phyloP scores from a whole-genome alignment of 2,113 vertebrate species.

The Ophthalmolycus amberensis region DNA sequence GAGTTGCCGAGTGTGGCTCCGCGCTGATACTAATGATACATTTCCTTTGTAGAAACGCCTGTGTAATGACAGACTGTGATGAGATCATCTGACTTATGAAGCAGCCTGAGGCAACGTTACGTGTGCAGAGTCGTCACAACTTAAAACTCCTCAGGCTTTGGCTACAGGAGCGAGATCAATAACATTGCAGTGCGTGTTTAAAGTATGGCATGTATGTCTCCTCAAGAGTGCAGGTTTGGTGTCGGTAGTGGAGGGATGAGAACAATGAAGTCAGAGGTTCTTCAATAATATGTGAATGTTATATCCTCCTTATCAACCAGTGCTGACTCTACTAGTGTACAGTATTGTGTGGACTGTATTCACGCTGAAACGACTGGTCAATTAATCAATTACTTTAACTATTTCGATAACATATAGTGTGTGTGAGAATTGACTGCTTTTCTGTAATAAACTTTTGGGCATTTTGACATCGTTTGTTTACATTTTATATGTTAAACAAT shows the following conservation, averaged over 20 bases:
- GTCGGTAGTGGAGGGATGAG: background rate
- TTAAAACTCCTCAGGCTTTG: conserved; percentile 19
- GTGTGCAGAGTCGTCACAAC: conserved; percentile 14
- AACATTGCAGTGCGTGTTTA: background rate
- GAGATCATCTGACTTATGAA: conserved; percentile 37
- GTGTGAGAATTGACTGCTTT: too few relatives aligned
- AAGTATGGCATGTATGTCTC: background rate
- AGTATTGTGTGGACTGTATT: too few relatives aligned
- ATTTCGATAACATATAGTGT: too few relatives aligned
- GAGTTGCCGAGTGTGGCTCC: conserved; percentile 22
- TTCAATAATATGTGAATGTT: background rate
- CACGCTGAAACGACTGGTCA: too few relatives aligned
- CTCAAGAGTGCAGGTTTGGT: background rate
- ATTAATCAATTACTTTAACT: too few relatives aligned
- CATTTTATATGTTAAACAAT: too few relatives aligned
- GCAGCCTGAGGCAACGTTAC: conserved; percentile 15
- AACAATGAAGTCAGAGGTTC: background rate
- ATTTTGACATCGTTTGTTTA: too few relatives aligned
- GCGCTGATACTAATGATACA: conserved; percentile 44
- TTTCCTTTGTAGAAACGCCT: conserved; percentile 26
- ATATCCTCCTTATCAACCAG: background rate
- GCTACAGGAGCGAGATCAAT: background rate
- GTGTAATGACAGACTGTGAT: conserved; percentile 54
- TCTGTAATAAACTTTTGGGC: too few relatives aligned
- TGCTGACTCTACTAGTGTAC: too few relatives aligned